Percentiles rank a stretch among this genome's conserved stretches.
Evolutionary conservation across 2,113 vertebrate species (phyloP).

Genomic region (Tympanuchus pallidicinctus): DNA sequence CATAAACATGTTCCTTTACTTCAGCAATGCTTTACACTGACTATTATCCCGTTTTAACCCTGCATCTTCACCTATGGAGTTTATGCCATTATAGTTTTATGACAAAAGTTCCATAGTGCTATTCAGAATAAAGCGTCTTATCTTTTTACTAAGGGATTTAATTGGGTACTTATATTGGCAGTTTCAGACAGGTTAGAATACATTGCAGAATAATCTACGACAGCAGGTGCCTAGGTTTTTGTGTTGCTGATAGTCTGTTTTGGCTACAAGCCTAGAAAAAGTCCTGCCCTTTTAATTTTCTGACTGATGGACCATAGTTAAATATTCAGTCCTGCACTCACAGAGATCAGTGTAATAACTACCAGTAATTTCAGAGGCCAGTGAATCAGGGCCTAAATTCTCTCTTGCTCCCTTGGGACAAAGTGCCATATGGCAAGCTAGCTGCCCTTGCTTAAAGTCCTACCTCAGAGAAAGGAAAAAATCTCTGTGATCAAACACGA

Average conservation of each 20-base stretch:
- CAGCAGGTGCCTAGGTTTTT: background rate
- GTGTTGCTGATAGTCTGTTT: background rate
- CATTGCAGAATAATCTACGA: background rate
- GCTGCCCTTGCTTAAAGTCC: background rate
- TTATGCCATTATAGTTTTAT: background rate
- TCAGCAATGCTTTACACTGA: background rate
- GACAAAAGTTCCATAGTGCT: background rate
- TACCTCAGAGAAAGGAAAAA: background rate
- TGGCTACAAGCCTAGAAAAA: background rate
- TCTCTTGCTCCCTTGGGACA: background rate
- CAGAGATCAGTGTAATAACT: background rate
- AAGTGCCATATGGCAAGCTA: conserved; percentile 49
- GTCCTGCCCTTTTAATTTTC: background rate
- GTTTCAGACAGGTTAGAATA: background rate
- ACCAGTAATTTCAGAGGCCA: conserved; percentile 28
- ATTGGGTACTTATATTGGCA: background rate
- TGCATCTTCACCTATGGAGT: background rate
- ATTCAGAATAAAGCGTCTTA: background rate
- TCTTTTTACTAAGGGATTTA: background rate
- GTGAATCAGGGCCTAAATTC: conserved; percentile 15
- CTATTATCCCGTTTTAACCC: background rate
- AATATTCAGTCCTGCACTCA: background rate
- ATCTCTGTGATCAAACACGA: background rate
- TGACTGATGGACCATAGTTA: background rate
- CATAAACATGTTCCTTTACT: background rate